Percentiles rank a stretch among this genome's conserved stretches.
Conservation (phyloP, 2,113 vertebrate species). For the Aegotheles bennettii region DNA sequence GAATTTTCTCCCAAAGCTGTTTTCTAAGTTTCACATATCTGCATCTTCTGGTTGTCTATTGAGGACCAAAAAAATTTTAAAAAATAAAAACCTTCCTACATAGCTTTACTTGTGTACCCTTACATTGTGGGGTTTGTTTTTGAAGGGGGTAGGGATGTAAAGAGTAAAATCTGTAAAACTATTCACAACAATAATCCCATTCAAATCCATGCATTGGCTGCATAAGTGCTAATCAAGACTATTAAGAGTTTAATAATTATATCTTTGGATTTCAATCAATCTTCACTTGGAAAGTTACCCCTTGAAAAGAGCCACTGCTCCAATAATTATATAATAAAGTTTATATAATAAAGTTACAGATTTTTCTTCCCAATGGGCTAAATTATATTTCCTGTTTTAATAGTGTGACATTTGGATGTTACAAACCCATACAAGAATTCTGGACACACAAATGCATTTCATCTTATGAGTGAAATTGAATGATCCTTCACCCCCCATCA, state of each 20-base stretch:
- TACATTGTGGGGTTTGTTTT: not conserved
- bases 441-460: not conserved
- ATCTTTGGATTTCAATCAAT: not conserved
- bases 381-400: not conserved
- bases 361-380: not conserved
- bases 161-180: not conserved
- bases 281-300: not conserved
- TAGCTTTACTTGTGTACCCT: not conserved
- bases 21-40: not conserved
- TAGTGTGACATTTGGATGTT: not conserved
- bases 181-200: not conserved
- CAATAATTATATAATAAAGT: not conserved
- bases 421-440: not conserved
- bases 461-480: not conserved
- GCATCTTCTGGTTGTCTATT: not conserved
- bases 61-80: not conserved
- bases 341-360: not conserved
- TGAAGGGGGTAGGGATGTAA: not conserved
- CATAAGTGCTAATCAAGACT: not conserved
- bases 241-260: not conserved
- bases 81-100: not conserved
- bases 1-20: not conserved
- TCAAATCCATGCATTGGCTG: not conserved
- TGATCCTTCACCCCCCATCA: not conserved
- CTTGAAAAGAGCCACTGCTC: not conserved